Evolutionary conservation across 2,113 vertebrate genomes (phyloP).

Genomic region (Strix uralensis): DNA sequence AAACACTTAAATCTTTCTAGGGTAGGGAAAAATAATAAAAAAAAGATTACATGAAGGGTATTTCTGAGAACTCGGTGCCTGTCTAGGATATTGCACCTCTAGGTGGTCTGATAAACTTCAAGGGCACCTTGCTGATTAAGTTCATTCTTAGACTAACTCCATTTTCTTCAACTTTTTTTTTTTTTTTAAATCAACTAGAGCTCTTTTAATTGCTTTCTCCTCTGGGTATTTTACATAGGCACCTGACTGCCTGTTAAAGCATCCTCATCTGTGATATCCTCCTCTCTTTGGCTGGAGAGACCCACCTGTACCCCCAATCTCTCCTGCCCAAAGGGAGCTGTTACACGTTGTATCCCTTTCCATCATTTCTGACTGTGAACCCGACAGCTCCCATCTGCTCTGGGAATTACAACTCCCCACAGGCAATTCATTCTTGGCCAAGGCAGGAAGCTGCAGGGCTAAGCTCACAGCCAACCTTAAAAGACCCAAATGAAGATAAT

Average conservation of each 20-base stretch:
- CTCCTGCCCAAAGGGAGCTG: not conserved
- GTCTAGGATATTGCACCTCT: slow-evolving; percentile 36
- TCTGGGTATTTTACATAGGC: slow-evolving; percentile 12
- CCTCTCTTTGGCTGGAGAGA: not conserved
- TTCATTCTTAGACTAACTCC: not conserved
- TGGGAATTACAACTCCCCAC: not conserved
- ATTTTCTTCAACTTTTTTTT: not conserved
- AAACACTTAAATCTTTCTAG: slow-evolving; percentile 5
- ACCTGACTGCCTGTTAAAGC: not conserved
- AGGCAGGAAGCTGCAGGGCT: not conserved
- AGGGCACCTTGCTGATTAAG: slow-evolving; percentile 7
- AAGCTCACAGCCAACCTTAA: not conserved
- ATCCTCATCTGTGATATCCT: not conserved
- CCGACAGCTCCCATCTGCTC: not conserved
- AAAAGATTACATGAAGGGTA: slow-evolving; percentile 46
- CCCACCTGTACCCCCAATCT: not conserved
- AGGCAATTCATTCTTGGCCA: not conserved
- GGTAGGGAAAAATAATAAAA: slow-evolving; percentile 25
- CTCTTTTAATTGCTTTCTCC: slow-evolving; percentile 35
- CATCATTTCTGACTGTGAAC: not conserved
- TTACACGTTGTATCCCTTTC: not conserved
- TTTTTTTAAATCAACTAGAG: not conserved
- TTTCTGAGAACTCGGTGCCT: slow-evolving; percentile 42
- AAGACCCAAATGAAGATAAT: not conserved
- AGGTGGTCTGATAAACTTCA: slow-evolving; percentile 61